Conservation (phyloP, 2,797 vertebrate genomes). For the Brotula barbata region DNA sequence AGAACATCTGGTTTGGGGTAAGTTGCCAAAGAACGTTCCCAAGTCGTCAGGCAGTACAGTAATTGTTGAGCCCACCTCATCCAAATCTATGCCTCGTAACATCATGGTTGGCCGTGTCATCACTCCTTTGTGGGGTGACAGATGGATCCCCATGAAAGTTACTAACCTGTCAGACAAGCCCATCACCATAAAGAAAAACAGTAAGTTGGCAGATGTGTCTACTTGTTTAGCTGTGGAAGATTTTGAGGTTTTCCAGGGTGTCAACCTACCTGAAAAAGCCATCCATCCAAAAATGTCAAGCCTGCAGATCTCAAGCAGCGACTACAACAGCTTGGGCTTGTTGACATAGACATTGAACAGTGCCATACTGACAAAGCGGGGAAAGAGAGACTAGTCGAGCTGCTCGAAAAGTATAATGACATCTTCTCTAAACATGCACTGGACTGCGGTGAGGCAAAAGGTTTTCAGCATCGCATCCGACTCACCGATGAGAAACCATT, state of each 20-base stretch:
- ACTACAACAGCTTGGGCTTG: neutral
- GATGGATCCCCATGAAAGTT: conserved; percentile 35
- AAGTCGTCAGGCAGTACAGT: conserved; percentile 37
- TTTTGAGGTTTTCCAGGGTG: conserved; percentile 13
- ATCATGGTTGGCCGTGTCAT: conserved; percentile 23
- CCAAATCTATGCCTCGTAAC: conserved; percentile 10
- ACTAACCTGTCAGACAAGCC: conserved; percentile 12
- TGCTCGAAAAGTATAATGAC: conserved; percentile 4
- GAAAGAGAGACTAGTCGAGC: neutral
- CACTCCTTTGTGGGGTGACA: conserved; percentile 29
- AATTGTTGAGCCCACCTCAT: conserved; percentile 18
- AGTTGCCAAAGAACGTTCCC: neutral
- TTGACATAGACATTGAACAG: conserved; percentile 2
- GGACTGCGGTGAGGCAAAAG: conserved; percentile 9
- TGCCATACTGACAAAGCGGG: neutral
- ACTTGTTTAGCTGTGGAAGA: conserved; percentile 25
- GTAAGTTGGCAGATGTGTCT: conserved; percentile 38
- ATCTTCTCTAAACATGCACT: conserved; percentile 4
- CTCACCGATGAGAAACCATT: neutral
- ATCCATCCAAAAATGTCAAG: too few relatives aligned
- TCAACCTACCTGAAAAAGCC: neutral
- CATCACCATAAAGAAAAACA: conserved; percentile 32
- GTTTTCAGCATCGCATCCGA: neutral
- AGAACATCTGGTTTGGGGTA: conserved; percentile 38
- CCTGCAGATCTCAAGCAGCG: neutral